phyloP scores from a whole-genome alignment of 2,113 vertebrate genomes.

The Pomatostomus ruficeps region DNA sequence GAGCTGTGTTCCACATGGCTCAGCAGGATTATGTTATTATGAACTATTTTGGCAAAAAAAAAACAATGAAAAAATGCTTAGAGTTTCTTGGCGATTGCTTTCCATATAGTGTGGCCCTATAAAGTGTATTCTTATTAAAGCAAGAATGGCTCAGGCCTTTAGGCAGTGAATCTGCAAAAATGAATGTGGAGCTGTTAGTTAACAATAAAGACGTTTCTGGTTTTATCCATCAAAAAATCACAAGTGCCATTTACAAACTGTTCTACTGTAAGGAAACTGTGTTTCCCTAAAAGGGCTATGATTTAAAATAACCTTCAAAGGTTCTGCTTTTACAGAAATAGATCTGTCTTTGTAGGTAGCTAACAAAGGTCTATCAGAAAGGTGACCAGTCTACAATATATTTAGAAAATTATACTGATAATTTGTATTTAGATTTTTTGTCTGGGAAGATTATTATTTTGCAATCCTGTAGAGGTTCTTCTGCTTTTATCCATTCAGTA shows the following conservation, averaged over 20 bases:
- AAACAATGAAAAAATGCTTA: background rate
- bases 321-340: background rate
- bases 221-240: background rate
- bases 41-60: background rate
- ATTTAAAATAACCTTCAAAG: background rate
- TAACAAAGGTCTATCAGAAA: background rate
- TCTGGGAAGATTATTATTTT: background rate
- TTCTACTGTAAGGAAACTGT: background rate
- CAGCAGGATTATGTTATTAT: background rate
- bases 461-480: background rate
- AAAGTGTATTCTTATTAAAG: background rate
- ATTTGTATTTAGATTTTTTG: background rate
- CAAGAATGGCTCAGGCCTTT: background rate
- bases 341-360: background rate
- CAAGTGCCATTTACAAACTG: background rate
- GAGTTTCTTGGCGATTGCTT: background rate
- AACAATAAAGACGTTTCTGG: background rate
- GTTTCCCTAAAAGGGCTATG: background rate
- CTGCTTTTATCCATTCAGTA: conserved; percentile 2
- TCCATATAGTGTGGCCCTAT: background rate
- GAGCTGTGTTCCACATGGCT: background rate
- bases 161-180: background rate
- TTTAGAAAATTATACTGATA: background rate
- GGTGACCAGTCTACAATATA: background rate
- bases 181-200: background rate